A percentile compares a stretch with the other conserved stretches of the same genome.
Conservation (phyloP, 2,888 invertebrate species). For the Acronicta alni region DNA sequence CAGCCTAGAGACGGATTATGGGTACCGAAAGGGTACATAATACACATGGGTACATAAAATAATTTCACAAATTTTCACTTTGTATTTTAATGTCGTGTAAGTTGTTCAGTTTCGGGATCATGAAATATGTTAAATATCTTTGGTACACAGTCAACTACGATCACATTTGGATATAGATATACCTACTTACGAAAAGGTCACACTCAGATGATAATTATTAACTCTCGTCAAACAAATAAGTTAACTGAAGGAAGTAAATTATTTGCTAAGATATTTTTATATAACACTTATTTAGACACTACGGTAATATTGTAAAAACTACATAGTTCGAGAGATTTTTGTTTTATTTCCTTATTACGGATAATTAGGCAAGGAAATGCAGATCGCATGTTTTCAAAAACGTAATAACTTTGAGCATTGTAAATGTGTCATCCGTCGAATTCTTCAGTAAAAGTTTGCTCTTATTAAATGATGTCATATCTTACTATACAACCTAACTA, state of each 20-base stretch:
- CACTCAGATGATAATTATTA: too few relatives aligned
- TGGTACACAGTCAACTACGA: slow-evolving; percentile 24
- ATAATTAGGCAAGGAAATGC: slow-evolving; percentile 14
- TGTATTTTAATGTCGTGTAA: not conserved
- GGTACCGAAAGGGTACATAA: too few relatives aligned
- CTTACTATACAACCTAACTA: slow-evolving; percentile 19
- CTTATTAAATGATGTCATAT: slow-evolving; percentile 24
- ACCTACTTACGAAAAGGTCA: too few relatives aligned
- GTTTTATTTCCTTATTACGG: slow-evolving; percentile 1
- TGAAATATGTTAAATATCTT: slow-evolving; percentile 30
- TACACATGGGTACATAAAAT: too few relatives aligned
- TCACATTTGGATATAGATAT: slow-evolving; percentile 15
- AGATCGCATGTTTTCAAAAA: slow-evolving; percentile 14
- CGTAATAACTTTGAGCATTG: slow-evolving; percentile 16
- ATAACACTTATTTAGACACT: slow-evolving; percentile 43
- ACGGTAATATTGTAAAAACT: slow-evolving; percentile 26
- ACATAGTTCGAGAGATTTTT: slow-evolving; percentile 8
- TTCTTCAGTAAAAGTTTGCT: slow-evolving; percentile 8
- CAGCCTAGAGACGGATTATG: too few relatives aligned
- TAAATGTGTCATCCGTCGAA: slow-evolving; percentile 14
- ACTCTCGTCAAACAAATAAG: slow-evolving; percentile 5
- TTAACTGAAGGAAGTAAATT: slow-evolving; percentile 15
- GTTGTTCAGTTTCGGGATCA: not conserved
- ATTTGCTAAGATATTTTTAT: slow-evolving; percentile 23
- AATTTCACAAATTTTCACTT: too few relatives aligned